Conservation (phyloP, 2,888 invertebrate genomes). For the Leuctra nigra region DNA sequence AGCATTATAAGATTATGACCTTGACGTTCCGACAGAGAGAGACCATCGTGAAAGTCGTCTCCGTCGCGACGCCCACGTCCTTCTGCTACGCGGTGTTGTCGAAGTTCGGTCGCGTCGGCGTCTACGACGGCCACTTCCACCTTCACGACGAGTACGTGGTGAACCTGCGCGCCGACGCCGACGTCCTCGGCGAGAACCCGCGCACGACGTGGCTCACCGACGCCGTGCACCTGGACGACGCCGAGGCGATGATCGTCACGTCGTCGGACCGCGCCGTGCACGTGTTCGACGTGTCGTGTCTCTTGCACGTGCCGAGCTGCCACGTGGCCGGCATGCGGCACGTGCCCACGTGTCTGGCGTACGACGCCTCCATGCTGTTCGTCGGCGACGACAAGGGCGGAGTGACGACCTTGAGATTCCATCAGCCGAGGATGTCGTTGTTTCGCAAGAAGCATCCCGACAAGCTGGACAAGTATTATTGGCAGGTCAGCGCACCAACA, state of each 20-base stretch:
- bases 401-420: conserved; percentile 46
- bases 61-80: conserved; percentile 48
- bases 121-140: conserved; percentile 51
- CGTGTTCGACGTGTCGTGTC: conserved; percentile 52
- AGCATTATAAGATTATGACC: neutral
- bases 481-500: conserved; percentile 48
- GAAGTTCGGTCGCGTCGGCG: conserved; percentile 51
- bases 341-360: conserved; percentile 48
- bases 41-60: conserved; percentile 50
- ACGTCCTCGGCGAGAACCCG: neutral
- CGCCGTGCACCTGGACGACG: conserved; percentile 50
- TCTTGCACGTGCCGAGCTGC: conserved; percentile 50
- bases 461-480: conserved; percentile 50
- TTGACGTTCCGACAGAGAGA: conserved; percentile 44
- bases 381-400: conserved; percentile 52
- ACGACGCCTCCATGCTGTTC: conserved; percentile 45
- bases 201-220: conserved; percentile 51
- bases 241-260: conserved; percentile 47
- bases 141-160: conserved; percentile 34
- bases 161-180: conserved; percentile 1
- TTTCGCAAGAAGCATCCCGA: conserved; percentile 49
- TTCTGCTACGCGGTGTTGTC: conserved; percentile 55
- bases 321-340: conserved; percentile 51
- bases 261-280: conserved; percentile 54
- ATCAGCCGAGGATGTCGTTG: conserved; percentile 47